Conservation (phyloP, 2,888 invertebrate genomes). For the Sisyra terminalis region DNA sequence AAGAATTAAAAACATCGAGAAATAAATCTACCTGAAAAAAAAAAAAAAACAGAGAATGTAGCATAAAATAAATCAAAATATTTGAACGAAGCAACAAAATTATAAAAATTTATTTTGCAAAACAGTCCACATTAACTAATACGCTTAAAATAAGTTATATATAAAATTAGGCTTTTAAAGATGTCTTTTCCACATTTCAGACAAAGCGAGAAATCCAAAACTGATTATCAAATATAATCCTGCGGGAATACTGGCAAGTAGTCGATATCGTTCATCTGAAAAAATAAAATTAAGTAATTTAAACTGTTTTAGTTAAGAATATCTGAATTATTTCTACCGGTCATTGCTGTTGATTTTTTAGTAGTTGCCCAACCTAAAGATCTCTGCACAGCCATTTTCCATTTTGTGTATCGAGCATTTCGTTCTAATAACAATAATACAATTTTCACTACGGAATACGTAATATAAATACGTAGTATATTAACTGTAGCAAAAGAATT, state of each 20-base stretch:
- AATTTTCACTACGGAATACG: too few relatives aligned
- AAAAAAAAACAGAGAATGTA: too few relatives aligned
- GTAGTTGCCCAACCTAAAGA: constrained; percentile 77
- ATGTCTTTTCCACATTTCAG: constrained; percentile 14
- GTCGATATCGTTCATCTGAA: constrained; percentile 58
- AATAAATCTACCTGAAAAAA: too few relatives aligned
- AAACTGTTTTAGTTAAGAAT: constrained; percentile 4
- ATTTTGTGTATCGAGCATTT: constrained; percentile 68
- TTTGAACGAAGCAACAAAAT: too few relatives aligned
- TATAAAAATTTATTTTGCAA: too few relatives aligned
- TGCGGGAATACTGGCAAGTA: constrained; percentile 64
- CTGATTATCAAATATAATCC: constrained; percentile 56
- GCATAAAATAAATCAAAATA: too few relatives aligned
- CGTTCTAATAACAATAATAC: constrained; percentile 50
- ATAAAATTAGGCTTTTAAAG: too few relatives aligned
- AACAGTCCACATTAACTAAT: too few relatives aligned
- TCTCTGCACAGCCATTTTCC: constrained; percentile 90
- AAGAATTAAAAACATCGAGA: too few relatives aligned
- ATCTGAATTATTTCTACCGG: constrained; percentile 36
- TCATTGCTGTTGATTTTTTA: constrained; percentile 58
- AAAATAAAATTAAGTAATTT: constrained; percentile 1
- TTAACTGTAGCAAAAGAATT: too few relatives aligned
- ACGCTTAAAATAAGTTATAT: too few relatives aligned
- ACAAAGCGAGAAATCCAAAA: constrained; percentile 45
- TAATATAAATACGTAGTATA: too few relatives aligned